Percentiles rank a stretch among this genome's conserved stretches.
Evolutionary conservation across 1,140 invertebrate genomes (phyloP).

Genomic region (Drosophila gunungcola): DNA sequence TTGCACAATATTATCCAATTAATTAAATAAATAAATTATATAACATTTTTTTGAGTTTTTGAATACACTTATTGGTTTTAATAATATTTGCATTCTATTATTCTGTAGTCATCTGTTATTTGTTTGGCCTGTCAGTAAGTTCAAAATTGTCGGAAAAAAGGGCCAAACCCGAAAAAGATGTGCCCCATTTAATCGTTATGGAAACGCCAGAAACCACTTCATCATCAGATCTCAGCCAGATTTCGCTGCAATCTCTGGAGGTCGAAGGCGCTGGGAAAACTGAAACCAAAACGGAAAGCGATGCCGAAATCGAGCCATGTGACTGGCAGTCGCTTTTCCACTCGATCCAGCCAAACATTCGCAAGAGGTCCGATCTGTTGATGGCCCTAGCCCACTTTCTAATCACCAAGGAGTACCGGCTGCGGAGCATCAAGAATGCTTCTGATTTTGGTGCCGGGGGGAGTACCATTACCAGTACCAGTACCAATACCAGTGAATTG

Average conservation of each 20-base stretch:
- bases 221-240: not conserved
- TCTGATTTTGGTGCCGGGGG: not conserved
- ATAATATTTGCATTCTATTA: not conserved
- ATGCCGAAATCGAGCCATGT: conserved; percentile 83
- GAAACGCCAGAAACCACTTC: not conserved
- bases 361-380: conserved; percentile 89
- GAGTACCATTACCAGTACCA: not conserved
- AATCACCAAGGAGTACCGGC: conserved; percentile 88
- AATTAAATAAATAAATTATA: too few relatives aligned
- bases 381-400: conserved; percentile 90
- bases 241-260: not conserved
- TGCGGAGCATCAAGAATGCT: conserved; percentile 87
- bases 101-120: not conserved
- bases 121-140: not conserved
- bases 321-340: conserved; percentile 90
- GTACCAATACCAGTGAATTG: conserved; percentile 85
- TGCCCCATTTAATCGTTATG: not conserved
- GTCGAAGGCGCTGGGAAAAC: not conserved
- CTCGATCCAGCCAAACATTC: conserved; percentile 87
- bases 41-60: too few relatives aligned
- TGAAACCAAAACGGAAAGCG: not conserved
- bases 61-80: too few relatives aligned
- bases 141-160: not conserved
- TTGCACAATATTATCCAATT: too few relatives aligned
- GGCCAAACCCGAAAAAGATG: not conserved